Percentiles rank a stretch among this genome's conserved stretches.
phyloP scores from a whole-genome alignment of 2,113 vertebrate genomes.

The Chroicocephalus ridibundus region DNA sequence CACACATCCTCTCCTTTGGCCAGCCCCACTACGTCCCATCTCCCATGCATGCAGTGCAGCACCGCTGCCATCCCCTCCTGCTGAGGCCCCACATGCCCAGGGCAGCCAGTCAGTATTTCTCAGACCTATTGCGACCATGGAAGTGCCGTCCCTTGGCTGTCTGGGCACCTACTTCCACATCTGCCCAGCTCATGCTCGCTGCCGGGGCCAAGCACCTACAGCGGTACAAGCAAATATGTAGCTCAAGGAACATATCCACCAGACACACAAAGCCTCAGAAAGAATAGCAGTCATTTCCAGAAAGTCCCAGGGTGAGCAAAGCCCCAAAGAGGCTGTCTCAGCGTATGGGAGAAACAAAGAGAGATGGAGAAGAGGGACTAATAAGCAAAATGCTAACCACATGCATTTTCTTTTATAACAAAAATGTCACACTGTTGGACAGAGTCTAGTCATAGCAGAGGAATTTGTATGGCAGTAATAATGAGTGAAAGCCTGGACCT shows the following conservation, averaged over 20 bases:
- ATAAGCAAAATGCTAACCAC: neutral
- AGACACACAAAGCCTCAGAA: neutral
- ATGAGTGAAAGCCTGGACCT: neutral
- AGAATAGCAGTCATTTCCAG: neutral
- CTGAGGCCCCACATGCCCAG: neutral
- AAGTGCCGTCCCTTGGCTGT: neutral
- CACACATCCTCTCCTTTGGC: neutral
- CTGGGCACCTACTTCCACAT: neutral
- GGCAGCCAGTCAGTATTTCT: neutral
- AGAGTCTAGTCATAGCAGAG: neutral
- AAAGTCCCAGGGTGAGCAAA: neutral
- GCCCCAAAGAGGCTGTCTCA: neutral
- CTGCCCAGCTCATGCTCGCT: neutral
- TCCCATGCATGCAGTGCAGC: neutral
- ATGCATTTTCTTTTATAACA: neutral
- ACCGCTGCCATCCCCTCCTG: neutral
- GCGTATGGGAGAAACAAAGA: neutral
- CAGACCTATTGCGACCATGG: neutral
- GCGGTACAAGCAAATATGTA: neutral
- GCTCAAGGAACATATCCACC: rapidly evolving
- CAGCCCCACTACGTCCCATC: neutral
- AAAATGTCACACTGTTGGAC: neutral
- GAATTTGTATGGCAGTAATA: neutral
- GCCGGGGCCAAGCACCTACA: neutral
- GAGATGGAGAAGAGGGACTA: neutral